Conservation (phyloP, 1,140 invertebrate genomes). For the Platorchestia sp. region DNA sequence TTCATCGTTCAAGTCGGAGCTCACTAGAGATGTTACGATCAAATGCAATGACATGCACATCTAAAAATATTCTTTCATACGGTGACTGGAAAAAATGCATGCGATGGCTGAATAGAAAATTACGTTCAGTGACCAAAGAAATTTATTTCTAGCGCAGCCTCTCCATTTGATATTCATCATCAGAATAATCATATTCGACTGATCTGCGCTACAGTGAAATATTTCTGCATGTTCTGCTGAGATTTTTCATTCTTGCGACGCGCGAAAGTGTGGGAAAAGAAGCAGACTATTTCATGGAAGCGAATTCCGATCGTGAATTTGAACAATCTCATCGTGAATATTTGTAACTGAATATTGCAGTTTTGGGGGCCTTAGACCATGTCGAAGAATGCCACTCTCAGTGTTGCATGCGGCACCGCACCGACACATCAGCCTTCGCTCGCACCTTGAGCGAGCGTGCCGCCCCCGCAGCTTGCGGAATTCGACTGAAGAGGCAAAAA, state of each 20-base stretch:
- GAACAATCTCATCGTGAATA: background rate
- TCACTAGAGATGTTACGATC: no score
- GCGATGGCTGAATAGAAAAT: no score
- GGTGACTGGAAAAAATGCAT: no score
- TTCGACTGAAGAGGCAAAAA: background rate
- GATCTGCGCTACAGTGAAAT: no score
- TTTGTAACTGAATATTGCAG: background rate
- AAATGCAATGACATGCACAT: no score
- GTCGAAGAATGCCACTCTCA: background rate
- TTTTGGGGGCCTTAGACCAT: background rate
- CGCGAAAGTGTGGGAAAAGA: background rate
- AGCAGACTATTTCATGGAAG: background rate
- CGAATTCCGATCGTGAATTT: background rate
- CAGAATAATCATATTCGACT: no score
- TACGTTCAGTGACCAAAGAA: no score
- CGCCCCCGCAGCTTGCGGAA: background rate
- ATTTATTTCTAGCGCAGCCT: no score
- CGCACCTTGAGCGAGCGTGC: background rate
- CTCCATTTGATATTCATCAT: no score
- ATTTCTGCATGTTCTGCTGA: no score
- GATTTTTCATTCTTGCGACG: background rate
- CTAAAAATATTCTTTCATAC: no score
- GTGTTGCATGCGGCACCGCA: background rate
- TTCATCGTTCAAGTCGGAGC: no score
- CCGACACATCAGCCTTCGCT: background rate